Base-by-base conservation (phyloP, 2,888 invertebrate species). In the Imbricaverruca yamaguchii region DNA sequence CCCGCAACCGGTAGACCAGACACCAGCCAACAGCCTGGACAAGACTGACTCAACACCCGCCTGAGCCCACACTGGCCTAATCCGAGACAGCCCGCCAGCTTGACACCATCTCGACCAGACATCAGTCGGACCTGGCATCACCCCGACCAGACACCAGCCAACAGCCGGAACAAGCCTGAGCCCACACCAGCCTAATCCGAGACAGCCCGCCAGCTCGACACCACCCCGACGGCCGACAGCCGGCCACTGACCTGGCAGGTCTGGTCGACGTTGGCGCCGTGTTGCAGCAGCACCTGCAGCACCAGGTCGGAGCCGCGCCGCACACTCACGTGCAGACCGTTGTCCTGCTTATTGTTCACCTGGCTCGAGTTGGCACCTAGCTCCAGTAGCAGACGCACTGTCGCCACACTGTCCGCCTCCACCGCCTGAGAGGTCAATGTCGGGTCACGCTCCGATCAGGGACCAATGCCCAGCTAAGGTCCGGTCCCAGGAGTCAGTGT, bases 301-400 rank as follows among this genome's bases (percentile, higher is more conserved):
- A 74, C 11, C 55, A 8, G 74, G 18, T 55, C 74, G 21, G 74
- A 18, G 74, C 74, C 74, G 74, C 55, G 74, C 55, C 74, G 74
- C 18, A 53, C 53, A 55, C 74, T 74, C 53, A 55, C 74, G 55
- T 74, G 74, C 53, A 74, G 74, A 1, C 74, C 74, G 74, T 55
- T 74, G 15, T 15, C 9, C 53, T 55, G 74, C 10, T 18, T 15
- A 55, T 53, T 1, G 55, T 53, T 55, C 10, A 21, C 21, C 21
- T 74, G 74, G 74, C 55, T 74, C 53, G 74, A 53, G 74, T 55
- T 74, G 74, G 74, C 74, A 1, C 74, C 74, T 8, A 21, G 74
- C 21, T 74, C 74, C 55, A 74, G 55, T 9, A 74, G 74, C 21
- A 74, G 74, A 8, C 74, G 74, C 55, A 21, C 74, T 6, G 74